Conservation (phyloP, 2,113 vertebrate genomes). For the Phycodurus eques region DNA sequence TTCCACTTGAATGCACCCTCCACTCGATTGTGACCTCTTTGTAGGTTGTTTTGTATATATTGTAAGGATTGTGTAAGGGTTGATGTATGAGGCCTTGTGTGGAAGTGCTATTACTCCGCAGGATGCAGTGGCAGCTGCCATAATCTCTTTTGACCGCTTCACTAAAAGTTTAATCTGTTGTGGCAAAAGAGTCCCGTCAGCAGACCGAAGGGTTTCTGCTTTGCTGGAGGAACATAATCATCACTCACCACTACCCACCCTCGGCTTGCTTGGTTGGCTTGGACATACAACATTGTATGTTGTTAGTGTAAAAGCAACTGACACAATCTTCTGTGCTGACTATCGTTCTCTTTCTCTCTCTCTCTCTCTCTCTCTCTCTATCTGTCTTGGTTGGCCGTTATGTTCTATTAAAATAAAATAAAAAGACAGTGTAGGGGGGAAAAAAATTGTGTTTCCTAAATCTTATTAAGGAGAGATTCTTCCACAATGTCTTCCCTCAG, state of each 20-base stretch:
- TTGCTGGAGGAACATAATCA: conserved; percentile 29
- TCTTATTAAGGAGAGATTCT: conserved; percentile 32
- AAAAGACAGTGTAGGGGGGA: background rate
- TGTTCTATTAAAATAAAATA: background rate
- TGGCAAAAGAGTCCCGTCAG: conserved; percentile 35
- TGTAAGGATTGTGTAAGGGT: conserved; percentile 25
- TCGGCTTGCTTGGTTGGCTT: conserved; percentile 17
- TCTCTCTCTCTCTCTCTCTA: too few species aligned
- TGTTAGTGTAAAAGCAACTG: conserved; percentile 56
- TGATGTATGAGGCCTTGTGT: conserved; percentile 1
- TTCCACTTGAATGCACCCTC: conserved; percentile 43
- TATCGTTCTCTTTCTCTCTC: conserved; percentile 13
- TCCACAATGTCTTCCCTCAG: conserved; percentile 18
- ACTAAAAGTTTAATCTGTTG: conserved; percentile 35
- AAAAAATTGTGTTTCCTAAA: conserved; percentile 32
- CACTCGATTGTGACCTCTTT: conserved; percentile 38
- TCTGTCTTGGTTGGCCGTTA: background rate
- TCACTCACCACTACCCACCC: conserved; percentile 28
- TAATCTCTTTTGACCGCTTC: conserved; percentile 27
- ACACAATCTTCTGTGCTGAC: conserved; percentile 54
- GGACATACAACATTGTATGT: conserved; percentile 22
- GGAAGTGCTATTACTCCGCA: background rate
- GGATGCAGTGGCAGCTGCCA: conserved; percentile 2
- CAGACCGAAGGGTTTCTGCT: conserved; percentile 29
- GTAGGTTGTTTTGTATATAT: conserved; percentile 36